Base-by-base conservation (phyloP, 2,113 vertebrate species). In the Phalacrocorax pelagicus region DNA sequence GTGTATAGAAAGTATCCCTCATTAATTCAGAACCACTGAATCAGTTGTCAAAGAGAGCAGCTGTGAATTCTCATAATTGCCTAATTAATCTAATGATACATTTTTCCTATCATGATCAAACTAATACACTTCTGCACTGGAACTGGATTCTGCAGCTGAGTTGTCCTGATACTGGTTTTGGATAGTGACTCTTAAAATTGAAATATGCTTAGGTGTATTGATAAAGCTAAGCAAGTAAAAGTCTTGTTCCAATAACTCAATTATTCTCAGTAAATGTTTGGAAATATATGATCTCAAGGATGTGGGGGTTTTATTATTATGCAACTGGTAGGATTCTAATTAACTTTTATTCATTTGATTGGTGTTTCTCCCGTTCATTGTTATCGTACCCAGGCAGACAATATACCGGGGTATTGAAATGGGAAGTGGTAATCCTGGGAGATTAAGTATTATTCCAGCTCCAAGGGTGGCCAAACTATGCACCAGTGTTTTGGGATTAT, bases 51-150 rank as follows among this genome's bases (percentile, higher is more conserved):
- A 93, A 96, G 96, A 97, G 57, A 97, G 83, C 97, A 98, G 97
- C 97, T 98, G 96, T 97, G 97, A 97, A 95, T 95, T 97, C 95
- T 98, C 92, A 94, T 98, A 98, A 98, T 97, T 97, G 97, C 96
- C 94, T 98, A 97, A 98, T 98, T 98, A 98, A 98, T 98, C 86
- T 98, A 98, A 98, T 98, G 94, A 96, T 97, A 98, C 52, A 92
- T 92, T 98, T 97, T 97, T 92, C 38, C 88, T 96, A 91, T 97
- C 96, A 86, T 95, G 97, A 98, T 97, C 95, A 94, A 94, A 92
- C 94, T 96, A 96, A 96, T 93, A 90, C 18, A 61, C 92, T 96
- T 97, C 90, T 97, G 51, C 73, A 74, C 67, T 72, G 34, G n/a
- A 94, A 52, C 71, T 82, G 57, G 86, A 84, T 96, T 97, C 88